phyloP scores from a whole-genome alignment of 2,888 invertebrate genomes.

The Ennomos erosarius region DNA sequence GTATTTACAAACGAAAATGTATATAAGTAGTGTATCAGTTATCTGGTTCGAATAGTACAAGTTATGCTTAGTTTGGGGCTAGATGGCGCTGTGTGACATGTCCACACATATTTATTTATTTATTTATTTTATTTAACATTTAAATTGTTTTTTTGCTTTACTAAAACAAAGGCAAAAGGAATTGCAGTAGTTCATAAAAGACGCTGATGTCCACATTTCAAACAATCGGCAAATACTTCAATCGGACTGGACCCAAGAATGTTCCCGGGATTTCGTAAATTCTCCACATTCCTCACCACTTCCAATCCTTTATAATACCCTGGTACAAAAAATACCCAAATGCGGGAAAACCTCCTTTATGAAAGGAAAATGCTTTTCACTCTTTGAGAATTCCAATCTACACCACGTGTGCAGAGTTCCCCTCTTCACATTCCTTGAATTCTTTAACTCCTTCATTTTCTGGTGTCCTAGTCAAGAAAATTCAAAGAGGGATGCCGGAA shows the following conservation, averaged over 20 bases:
- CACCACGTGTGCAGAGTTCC: slow-evolving; percentile 1
- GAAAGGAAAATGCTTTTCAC: slow-evolving; percentile 55
- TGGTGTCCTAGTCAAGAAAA: slow-evolving; percentile 74
- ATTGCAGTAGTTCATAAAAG: background rate
- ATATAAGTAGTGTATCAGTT: too few relatives aligned
- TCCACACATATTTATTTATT: too few relatives aligned
- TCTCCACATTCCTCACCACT: slow-evolving; percentile 52
- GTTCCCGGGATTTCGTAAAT: slow-evolving; percentile 47
- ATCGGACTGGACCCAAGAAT: slow-evolving; percentile 2
- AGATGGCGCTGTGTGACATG: too few relatives aligned
- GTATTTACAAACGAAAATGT: too few relatives aligned
- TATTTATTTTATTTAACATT: too few relatives aligned
- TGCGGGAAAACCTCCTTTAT: slow-evolving; percentile 83
- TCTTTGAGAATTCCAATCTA: slow-evolving; percentile 27
- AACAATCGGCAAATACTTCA: slow-evolving; percentile 8
- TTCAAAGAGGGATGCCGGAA: slow-evolving; percentile 79
- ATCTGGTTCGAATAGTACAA: too few relatives aligned
- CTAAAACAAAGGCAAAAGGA: background rate
- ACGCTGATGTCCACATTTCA: background rate
- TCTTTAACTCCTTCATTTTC: slow-evolving; percentile 54
- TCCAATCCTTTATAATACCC: slow-evolving; percentile 58
- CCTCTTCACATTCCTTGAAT: slow-evolving; percentile 64
- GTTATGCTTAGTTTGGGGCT: too few relatives aligned
- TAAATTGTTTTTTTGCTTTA: too few relatives aligned
- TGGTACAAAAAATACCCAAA: slow-evolving; percentile 79